phyloP scores from a whole-genome alignment of 2,113 vertebrate genomes.

The Sturnus vulgaris region DNA sequence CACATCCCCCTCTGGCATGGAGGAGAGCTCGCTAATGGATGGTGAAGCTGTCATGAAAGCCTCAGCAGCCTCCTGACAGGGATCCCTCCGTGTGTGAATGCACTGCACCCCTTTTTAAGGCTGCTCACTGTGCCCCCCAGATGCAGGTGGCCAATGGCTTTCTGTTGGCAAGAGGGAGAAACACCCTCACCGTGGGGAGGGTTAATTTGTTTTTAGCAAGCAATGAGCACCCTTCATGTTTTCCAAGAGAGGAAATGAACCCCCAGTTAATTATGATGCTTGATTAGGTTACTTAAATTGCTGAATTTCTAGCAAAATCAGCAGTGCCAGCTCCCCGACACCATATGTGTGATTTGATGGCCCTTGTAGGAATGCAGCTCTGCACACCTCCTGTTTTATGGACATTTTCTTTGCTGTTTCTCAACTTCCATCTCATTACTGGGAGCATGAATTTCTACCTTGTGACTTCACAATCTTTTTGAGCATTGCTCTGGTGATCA shows the following conservation, averaged over 20 bases:
- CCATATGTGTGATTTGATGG: neutral
- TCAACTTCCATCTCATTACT: neutral
- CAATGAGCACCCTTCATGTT: slow-evolving; percentile 56
- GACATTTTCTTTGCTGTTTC: neutral
- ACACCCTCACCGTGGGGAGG: slow-evolving; percentile 71
- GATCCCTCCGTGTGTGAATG: slow-evolving; percentile 69
- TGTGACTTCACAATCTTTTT: neutral
- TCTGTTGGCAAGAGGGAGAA: slow-evolving; percentile 63
- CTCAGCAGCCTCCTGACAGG: slow-evolving; percentile 65
- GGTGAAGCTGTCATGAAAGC: slow-evolving; percentile 58
- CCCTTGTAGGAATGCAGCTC: neutral
- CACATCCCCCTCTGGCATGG: slow-evolving; percentile 64
- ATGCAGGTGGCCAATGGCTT: slow-evolving; percentile 72
- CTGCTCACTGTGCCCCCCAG: neutral
- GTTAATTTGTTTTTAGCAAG: slow-evolving; percentile 64
- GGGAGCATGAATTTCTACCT: neutral
- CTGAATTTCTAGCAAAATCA: slow-evolving; percentile 65
- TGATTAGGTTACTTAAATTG: slow-evolving; percentile 67
- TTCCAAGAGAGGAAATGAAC: slow-evolving; percentile 74
- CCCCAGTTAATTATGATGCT: slow-evolving; percentile 70
- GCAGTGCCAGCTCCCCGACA: neutral
- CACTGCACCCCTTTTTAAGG: slow-evolving; percentile 65
- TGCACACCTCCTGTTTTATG: neutral
- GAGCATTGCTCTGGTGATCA: neutral
- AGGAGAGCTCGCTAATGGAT: slow-evolving; percentile 76